phyloP scores from a whole-genome alignment of 2,113 vertebrate species.

The Mustelus asterias region DNA sequence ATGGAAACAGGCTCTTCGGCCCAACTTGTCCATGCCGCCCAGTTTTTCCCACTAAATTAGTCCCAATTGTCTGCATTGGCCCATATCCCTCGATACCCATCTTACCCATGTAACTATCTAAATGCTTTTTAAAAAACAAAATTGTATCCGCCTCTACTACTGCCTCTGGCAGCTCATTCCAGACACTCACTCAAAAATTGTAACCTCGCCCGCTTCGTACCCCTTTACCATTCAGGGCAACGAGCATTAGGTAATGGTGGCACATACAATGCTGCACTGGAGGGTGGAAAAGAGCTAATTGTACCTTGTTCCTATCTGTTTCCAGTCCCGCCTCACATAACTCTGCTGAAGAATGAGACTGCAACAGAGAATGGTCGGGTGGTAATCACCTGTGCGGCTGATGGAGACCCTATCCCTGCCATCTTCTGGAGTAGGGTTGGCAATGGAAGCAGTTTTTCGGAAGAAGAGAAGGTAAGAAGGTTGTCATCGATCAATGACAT shows the following conservation, averaged over 20 bases:
- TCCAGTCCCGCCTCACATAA: slow-evolving; percentile 94
- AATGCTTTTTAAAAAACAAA: too few relatives aligned
- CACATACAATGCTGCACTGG: not conserved
- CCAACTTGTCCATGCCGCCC: too few relatives aligned
- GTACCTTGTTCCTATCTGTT: not conserved
- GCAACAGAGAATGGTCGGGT: slow-evolving; percentile 81
- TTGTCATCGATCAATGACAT: not conserved
- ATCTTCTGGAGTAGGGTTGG: slow-evolving; percentile 88
- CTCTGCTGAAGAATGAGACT: slow-evolving; percentile 88
- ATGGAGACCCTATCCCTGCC: slow-evolving; percentile 88
- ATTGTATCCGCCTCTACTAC: too few relatives aligned
- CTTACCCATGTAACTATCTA: too few relatives aligned
- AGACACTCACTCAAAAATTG: not conserved
- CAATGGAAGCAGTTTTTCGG: slow-evolving; percentile 77
- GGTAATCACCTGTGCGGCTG: slow-evolving; percentile 84
- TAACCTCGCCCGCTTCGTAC: not conserved
- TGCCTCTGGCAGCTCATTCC: too few relatives aligned
- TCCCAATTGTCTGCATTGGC: too few relatives aligned
- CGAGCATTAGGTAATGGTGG: not conserved
- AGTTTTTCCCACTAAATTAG: too few relatives aligned
- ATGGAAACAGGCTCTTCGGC: too few relatives aligned
- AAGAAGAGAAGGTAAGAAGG: slow-evolving; percentile 79
- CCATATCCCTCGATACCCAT: too few relatives aligned
- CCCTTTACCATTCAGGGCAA: not conserved
- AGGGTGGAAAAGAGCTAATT: not conserved